A percentile compares a stretch with the other conserved stretches of the same genome.
Evolutionary conservation across 2,888 invertebrate genomes (phyloP).

Genomic region (Scotopteryx bipunctaria): DNA sequence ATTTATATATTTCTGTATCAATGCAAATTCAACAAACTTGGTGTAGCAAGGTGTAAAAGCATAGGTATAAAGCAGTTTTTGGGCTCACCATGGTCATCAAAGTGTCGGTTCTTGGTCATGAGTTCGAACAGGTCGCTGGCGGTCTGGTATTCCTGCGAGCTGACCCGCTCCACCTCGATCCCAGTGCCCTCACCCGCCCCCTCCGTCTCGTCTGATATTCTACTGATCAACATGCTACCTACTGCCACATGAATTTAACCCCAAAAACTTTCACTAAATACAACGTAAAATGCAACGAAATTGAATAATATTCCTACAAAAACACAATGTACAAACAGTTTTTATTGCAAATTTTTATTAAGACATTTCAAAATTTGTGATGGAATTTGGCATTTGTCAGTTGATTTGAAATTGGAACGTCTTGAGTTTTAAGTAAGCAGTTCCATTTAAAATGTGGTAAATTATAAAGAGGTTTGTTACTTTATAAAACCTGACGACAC

Average conservation of each 20-base stretch:
- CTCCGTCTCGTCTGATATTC: constrained; percentile 51
- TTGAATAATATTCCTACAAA: constrained; percentile 52
- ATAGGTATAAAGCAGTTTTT: no score
- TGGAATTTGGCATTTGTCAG: constrained; percentile 44
- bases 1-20: no score
- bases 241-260: constrained; percentile 54
- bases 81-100: constrained; percentile 48
- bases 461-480: no score
- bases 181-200: constrained; percentile 36
- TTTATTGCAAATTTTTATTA: constrained; percentile 62
- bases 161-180: constrained; percentile 28
- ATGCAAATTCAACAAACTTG: no score
- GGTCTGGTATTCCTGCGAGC: constrained; percentile 53
- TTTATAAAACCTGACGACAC: no score
- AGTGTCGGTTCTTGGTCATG: constrained; percentile 56
- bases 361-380: constrained; percentile 49
- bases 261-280: constrained; percentile 38
- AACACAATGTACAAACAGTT: constrained; percentile 57
- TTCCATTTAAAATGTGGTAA: not conserved
- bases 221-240: constrained; percentile 62
- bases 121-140: constrained; percentile 64
- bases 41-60: no score
- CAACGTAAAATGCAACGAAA: constrained; percentile 37
- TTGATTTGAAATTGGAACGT: constrained; percentile 52
- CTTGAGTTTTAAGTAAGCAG: constrained; percentile 8